These are phyloP conservation scores for Astur gentilis DNA, from an alignment of 2,113 vertebrate species.

Conservation along the genomic window DNA sequence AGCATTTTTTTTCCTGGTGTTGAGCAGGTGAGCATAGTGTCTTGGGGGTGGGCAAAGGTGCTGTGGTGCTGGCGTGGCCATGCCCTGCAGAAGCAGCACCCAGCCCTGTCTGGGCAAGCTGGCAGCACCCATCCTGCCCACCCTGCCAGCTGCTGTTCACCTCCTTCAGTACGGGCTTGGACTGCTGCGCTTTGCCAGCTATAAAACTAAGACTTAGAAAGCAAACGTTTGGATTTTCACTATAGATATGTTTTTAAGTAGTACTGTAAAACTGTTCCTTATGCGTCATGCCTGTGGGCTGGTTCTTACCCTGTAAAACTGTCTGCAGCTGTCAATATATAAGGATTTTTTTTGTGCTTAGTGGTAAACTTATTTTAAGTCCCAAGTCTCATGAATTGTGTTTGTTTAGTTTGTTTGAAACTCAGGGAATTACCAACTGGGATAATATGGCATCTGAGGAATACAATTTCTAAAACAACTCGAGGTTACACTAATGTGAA, in stretches of 20 bases:
- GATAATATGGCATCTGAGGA: accelerated
- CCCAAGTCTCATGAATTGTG: neutral
- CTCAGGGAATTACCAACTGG: accelerated
- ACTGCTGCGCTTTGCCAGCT: neutral
- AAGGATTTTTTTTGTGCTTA: neutral
- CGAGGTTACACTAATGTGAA: neutral
- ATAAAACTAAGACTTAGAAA: neutral
- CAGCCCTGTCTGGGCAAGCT: neutral
- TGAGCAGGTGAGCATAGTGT: neutral
- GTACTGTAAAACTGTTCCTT: neutral
- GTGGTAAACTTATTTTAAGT: neutral
- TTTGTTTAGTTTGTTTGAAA: neutral
- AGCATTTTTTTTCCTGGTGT: neutral
- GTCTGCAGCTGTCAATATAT: neutral
- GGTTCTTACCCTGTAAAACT: neutral
- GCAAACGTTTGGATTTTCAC: neutral
- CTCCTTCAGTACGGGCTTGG: neutral
- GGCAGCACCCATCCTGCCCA: neutral
- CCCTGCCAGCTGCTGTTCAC: neutral
- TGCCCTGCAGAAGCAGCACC: neutral
- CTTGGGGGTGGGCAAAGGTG: neutral
- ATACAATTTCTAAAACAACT: neutral
- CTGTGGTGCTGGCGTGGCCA: accelerated
- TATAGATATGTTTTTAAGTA: neutral
- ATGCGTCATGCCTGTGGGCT: neutral